Conservation (phyloP, 2,113 vertebrate genomes). For the Limnothrissa miodon region DNA sequence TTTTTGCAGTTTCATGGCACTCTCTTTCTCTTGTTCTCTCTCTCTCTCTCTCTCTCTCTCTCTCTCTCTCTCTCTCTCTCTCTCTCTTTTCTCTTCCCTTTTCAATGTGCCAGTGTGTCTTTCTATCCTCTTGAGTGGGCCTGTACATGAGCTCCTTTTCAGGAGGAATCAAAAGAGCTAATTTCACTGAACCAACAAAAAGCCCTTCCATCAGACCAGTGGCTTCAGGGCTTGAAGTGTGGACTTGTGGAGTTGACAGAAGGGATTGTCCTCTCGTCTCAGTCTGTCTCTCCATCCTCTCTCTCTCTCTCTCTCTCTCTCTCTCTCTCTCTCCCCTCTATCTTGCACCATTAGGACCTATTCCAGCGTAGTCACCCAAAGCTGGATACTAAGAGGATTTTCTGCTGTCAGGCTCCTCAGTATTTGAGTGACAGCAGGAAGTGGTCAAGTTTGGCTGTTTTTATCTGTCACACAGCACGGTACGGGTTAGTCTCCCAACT, state of each 20-base stretch:
- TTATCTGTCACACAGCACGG: background rate
- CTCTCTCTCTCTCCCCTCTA: no score
- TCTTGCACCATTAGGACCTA: background rate
- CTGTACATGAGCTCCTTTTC: background rate
- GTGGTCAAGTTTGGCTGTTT: slow-evolving; percentile 27
- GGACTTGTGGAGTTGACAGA: background rate
- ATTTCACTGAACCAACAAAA: slow-evolving; percentile 16
- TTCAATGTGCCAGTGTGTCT: background rate
- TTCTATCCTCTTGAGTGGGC: background rate
- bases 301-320: background rate
- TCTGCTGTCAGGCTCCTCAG: background rate
- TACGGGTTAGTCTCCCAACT: background rate
- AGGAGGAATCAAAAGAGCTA: background rate
- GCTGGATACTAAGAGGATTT: background rate
- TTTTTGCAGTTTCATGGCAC: background rate
- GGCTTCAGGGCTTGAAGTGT: background rate
- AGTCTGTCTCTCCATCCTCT: background rate
- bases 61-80: slow-evolving; percentile 5
- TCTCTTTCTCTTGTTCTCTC: background rate
- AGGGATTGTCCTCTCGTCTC: background rate
- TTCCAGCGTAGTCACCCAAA: background rate
- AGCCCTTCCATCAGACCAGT: background rate
- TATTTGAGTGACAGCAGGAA: slow-evolving; percentile 37
- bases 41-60: slow-evolving; percentile 18
- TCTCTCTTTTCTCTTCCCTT: no score